Percentiles rank a stretch among this genome's conserved stretches.
phyloP scores from a whole-genome alignment of 2,888 invertebrate genomes.

The Lycocerus yunnanus region DNA sequence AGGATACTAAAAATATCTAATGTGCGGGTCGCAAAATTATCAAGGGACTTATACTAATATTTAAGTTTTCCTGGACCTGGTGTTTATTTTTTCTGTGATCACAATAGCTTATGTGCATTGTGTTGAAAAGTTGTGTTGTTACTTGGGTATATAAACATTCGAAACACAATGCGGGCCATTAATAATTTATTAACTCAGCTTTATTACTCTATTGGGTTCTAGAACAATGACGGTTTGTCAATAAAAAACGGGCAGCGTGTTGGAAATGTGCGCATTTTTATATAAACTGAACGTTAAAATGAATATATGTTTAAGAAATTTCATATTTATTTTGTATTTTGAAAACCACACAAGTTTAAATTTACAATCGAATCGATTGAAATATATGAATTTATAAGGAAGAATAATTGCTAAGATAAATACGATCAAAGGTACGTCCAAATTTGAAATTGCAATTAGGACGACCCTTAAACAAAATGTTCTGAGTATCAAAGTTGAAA shows the following conservation, averaged over 20 bases:
- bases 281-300: background rate
- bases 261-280: background rate
- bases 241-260: background rate
- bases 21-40: background rate
- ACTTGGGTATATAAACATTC: slow-evolving; percentile 8
- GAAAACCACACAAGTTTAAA: background rate
- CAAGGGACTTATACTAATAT: slow-evolving; percentile 1
- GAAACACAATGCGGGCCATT: slow-evolving; percentile 12
- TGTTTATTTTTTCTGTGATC: slow-evolving; percentile 8
- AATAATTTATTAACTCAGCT: slow-evolving; percentile 15
- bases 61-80: background rate
- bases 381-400: background rate
- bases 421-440: background rate
- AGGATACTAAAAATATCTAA: background rate
- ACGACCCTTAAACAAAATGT: background rate
- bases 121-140: slow-evolving; percentile 2
- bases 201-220: slow-evolving; percentile 12
- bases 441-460: background rate
- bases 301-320: background rate
- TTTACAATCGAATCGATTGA: background rate
- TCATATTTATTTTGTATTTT: background rate
- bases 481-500: background rate
- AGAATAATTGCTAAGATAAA: background rate
- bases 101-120: slow-evolving; percentile 7
- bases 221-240: slow-evolving; percentile 9